These are phyloP conservation scores for Eupithecia pulchellata DNA, from an alignment of 2,888 invertebrate genomes.

Conservation along the genomic window DNA sequence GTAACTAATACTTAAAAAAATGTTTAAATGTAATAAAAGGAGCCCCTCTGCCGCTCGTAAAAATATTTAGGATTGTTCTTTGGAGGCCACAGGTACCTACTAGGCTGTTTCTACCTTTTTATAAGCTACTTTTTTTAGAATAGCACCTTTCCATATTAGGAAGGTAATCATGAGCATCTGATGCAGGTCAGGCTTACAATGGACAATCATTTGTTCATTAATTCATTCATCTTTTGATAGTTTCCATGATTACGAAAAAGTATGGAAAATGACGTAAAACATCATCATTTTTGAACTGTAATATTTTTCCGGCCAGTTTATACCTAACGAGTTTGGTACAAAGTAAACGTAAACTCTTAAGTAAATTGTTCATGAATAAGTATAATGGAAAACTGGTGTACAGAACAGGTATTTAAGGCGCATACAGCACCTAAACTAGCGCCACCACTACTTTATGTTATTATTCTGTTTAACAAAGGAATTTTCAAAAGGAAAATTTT, in stretches of 20 bases:
- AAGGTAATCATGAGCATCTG: background rate
- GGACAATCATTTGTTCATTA: background rate
- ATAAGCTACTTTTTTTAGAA: background rate
- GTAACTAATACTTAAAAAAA: slow-evolving; percentile 35
- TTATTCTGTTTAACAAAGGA: too few relatives aligned
- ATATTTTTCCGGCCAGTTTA: background rate
- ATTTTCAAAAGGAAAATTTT: too few relatives aligned
- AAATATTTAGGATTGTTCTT: slow-evolving; percentile 34
- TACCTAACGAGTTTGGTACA: background rate
- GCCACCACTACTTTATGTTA: too few relatives aligned
- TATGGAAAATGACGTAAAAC: too few relatives aligned
- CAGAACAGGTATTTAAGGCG: background rate
- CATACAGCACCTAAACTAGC: too few relatives aligned
- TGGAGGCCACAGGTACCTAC: slow-evolving; percentile 6
- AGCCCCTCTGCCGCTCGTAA: slow-evolving; percentile 36
- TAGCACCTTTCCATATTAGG: background rate
- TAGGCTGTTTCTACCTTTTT: background rate
- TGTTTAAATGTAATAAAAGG: slow-evolving; percentile 36
- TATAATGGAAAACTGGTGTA: background rate
- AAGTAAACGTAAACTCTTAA: background rate
- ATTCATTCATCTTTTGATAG: background rate
- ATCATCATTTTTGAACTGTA: background rate
- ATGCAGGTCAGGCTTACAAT: background rate
- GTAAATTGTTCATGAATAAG: background rate
- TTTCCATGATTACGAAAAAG: background rate